Evolutionary conservation across 2,888 invertebrate genomes (phyloP).

Genomic region (Lottia gigantea): DNA sequence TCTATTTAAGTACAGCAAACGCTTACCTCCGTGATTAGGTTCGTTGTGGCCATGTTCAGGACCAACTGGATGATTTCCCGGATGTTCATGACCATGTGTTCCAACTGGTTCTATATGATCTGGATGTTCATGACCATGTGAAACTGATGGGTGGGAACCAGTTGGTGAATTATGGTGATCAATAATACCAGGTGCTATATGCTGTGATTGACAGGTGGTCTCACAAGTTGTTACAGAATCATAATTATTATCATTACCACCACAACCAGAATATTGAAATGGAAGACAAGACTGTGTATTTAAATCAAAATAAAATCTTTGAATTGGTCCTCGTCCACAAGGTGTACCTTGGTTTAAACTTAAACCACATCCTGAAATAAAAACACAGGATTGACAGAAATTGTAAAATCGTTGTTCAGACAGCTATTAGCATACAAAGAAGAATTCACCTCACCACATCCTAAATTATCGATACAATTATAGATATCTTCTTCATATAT

Average conservation of each 20-base stretch:
- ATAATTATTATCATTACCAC: background rate
- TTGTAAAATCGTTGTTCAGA: no score
- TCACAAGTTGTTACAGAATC: background rate
- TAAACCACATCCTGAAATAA: background rate
- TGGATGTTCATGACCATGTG: background rate
- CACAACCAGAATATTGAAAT: background rate
- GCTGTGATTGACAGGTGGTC: background rate
- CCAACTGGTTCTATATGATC: constrained; percentile 4
- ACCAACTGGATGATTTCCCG: background rate
- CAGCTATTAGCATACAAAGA: no score
- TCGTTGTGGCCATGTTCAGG: background rate
- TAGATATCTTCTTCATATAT: no score
- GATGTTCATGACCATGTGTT: background rate
- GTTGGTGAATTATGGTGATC: background rate
- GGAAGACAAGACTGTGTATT: background rate
- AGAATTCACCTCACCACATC: no score
- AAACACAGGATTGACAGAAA: no score
- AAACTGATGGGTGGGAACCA: background rate
- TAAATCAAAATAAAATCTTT: background rate
- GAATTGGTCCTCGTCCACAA: background rate
- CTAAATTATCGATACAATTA: no score
- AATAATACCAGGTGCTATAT: constrained; percentile 3
- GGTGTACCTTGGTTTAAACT: background rate
- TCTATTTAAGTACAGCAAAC: no score
- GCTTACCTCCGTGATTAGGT: no score